A percentile compares a stretch with the other conserved stretches of the same genome.
Evolutionary conservation across 2,797 vertebrate genomes (phyloP).

Genomic region (Cyclopterus lumpus): DNA sequence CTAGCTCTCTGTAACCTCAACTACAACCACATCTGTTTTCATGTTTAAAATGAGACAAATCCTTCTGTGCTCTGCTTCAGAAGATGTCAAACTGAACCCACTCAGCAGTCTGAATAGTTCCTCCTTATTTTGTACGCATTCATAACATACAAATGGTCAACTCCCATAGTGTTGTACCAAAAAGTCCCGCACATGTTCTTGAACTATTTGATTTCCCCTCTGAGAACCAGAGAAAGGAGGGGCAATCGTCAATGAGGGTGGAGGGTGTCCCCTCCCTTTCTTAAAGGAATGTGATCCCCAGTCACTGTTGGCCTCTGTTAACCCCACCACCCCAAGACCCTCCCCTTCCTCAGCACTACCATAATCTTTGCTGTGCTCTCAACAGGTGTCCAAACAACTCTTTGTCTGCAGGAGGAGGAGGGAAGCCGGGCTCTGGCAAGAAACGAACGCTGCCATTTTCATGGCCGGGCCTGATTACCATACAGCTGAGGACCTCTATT

Average conservation of each 20-base stretch:
- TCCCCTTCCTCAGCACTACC: conserved; percentile 71
- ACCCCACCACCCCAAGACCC: conserved; percentile 74
- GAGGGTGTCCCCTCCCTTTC: conserved; percentile 71
- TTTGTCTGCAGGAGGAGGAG: conserved; percentile 85
- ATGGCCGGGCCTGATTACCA: conserved; percentile 89
- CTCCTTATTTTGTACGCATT: conserved; percentile 53
- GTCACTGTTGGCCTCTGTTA: conserved; percentile 87
- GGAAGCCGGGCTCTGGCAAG: conserved; percentile 71
- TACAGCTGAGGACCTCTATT: conserved; percentile 90
- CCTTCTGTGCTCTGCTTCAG: conserved; percentile 43
- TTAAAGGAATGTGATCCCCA: conserved; percentile 86
- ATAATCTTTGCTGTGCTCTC: conserved; percentile 87
- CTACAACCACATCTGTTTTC: conserved; percentile 26
- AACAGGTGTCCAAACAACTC: conserved; percentile 94
- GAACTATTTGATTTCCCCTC: conserved; percentile 65
- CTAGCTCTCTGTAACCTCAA: conserved; percentile 42
- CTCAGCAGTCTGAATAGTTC: conserved; percentile 34
- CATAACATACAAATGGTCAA: conserved; percentile 44
- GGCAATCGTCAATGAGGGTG: conserved; percentile 39
- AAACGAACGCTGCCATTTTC: conserved; percentile 87
- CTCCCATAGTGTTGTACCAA: conserved; percentile 50
- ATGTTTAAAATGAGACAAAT: conserved; percentile 43
- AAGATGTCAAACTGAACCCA: conserved; percentile 31
- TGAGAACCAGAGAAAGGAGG: conserved; percentile 53
- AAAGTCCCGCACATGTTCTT: conserved; percentile 61